A percentile compares a stretch with the other conserved stretches of the same genome.
Conservation (phyloP, 2,888 invertebrate species). For the Gastracanthus pulcherrimus region DNA sequence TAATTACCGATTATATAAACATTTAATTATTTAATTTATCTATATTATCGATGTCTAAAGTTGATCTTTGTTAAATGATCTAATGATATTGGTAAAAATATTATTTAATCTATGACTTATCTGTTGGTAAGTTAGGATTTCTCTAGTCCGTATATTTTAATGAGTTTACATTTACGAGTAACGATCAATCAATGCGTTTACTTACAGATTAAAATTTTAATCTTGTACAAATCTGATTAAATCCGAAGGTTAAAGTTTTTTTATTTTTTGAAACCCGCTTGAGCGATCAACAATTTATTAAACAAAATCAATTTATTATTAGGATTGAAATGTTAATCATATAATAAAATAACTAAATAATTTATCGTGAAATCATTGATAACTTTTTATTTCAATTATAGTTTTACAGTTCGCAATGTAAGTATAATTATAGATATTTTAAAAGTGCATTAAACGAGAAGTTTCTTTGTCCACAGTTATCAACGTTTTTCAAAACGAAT, state of each 20-base stretch:
- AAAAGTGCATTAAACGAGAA: not conserved
- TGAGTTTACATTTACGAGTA: not conserved
- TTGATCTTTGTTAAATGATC: too few species aligned
- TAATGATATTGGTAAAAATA: too few species aligned
- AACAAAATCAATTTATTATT: too few species aligned
- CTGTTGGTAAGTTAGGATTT: too few species aligned
- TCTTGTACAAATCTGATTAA: not conserved
- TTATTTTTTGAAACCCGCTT: not conserved
- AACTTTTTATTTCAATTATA: too few species aligned
- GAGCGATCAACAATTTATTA: not conserved
- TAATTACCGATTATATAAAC: not conserved
- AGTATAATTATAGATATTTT: too few species aligned
- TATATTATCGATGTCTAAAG: too few species aligned
- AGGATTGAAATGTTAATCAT: too few species aligned
- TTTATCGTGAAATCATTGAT: not conserved
- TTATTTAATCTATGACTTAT: too few species aligned
- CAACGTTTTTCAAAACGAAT: not conserved
- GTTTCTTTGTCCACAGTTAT: not conserved
- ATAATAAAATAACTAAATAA: too few species aligned
- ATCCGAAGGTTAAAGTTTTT: not conserved
- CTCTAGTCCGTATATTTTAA: too few species aligned
- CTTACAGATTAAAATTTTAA: not conserved
- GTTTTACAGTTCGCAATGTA: too few species aligned
- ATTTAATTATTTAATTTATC: not conserved
- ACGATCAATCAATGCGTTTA: not conserved